Evolutionary conservation across 2,113 vertebrate genomes (phyloP).

Genomic region (Zosterops hypoxanthus): DNA sequence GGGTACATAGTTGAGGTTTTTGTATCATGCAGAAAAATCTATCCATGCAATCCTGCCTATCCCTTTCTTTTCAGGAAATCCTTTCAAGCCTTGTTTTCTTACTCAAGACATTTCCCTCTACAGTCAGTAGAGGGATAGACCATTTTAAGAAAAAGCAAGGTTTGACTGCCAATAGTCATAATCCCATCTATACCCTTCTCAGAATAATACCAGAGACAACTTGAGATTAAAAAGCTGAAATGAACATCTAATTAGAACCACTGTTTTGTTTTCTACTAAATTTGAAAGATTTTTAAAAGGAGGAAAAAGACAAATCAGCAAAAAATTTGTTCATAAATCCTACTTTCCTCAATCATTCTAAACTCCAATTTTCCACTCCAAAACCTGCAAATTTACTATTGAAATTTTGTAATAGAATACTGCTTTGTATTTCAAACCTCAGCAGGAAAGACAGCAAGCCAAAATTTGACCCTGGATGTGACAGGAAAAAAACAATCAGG

Average conservation of each 20-base stretch:
- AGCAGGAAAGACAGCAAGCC: neutral
- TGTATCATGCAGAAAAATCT: neutral
- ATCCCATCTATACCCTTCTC: neutral
- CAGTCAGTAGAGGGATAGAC: neutral
- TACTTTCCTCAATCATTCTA: neutral
- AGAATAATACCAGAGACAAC: neutral
- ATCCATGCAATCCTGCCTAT: neutral
- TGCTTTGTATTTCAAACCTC: neutral
- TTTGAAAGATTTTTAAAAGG: neutral
- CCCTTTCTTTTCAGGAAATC: neutral
- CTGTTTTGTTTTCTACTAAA: neutral
- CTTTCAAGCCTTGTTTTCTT: neutral
- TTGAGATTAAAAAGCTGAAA: neutral
- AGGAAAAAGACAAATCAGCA: neutral
- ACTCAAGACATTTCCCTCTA: neutral
- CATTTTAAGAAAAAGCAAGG: neutral
- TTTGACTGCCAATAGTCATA: neutral
- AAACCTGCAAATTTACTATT: neutral
- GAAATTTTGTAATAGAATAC: neutral
- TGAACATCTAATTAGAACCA: neutral
- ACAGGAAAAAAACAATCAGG: neutral
- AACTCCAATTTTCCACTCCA: neutral
- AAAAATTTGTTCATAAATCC: neutral
- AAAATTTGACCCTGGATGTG: neutral
- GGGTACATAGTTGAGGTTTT: fast-evolving